phyloP scores from a whole-genome alignment of 1,140 invertebrate genomes.

The Lucilia cuprina region DNA sequence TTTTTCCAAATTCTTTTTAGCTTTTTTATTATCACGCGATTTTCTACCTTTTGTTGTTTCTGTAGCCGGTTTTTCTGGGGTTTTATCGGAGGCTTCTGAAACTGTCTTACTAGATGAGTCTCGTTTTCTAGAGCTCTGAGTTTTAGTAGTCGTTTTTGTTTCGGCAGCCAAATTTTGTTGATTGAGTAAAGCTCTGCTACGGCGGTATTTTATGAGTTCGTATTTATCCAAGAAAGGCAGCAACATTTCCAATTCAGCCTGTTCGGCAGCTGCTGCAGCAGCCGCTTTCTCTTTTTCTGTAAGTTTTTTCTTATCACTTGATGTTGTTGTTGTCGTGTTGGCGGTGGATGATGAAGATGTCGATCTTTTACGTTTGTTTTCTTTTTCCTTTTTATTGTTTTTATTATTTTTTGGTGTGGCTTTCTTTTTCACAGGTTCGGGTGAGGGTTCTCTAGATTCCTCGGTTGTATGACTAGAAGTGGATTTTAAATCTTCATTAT shows the following conservation, averaged over 20 bases:
- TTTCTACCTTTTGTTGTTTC: not conserved
- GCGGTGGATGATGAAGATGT: not conserved
- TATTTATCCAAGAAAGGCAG: constrained; percentile 65
- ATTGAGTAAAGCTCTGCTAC: constrained; percentile 62
- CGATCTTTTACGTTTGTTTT: constrained; percentile 43
- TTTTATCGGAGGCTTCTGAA: constrained; percentile 19
- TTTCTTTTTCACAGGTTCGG: constrained; percentile 22
- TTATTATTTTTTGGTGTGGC: constrained; percentile 35
- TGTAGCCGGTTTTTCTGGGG: not conserved
- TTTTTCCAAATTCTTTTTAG: constrained; percentile 27
- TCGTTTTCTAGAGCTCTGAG: not conserved
- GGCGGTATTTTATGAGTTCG: constrained; percentile 72
- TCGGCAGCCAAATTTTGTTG: constrained; percentile 16
- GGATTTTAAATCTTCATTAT: constrained; percentile 54
- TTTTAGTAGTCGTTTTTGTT: not conserved
- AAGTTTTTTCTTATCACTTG: constrained; percentile 43
- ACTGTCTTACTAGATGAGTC: not conserved
- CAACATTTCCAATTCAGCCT: constrained; percentile 54
- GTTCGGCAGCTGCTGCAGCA: constrained; percentile 49
- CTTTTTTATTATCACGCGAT: constrained; percentile 1
- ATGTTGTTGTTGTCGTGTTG: constrained; percentile 23
- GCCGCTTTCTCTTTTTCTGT: constrained; percentile 49
- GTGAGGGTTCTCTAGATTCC: constrained; percentile 26
- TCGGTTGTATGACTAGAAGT: constrained; percentile 46
- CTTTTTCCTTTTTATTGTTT: constrained; percentile 43